A percentile compares a stretch with the other conserved stretches of the same genome.
Conservation (phyloP, 2,797 vertebrate genomes). For the Ambastaia sidthimunki region DNA sequence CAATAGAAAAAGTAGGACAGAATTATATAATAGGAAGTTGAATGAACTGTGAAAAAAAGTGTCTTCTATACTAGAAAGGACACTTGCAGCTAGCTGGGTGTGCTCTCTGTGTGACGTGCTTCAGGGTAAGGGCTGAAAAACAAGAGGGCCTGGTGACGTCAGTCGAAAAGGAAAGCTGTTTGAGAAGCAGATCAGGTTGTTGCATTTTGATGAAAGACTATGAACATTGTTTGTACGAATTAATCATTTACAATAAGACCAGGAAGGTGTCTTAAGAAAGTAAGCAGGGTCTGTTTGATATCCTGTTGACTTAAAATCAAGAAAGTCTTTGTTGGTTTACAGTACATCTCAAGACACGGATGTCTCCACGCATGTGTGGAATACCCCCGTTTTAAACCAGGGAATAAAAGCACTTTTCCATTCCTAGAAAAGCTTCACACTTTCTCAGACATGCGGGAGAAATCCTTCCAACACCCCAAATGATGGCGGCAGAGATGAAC, state of each 20-base stretch:
- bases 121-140: no score
- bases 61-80: no score
- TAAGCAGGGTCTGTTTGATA: not conserved
- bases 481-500: slow-evolving; percentile 7
- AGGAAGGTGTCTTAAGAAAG: no score
- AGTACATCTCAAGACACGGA: no score
- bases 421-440: slow-evolving; percentile 15
- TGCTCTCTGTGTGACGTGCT: no score
- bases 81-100: no score
- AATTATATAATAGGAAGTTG: not conserved
- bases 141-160: not conserved
- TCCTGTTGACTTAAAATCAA: not conserved
- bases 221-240: not conserved
- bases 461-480: not conserved
- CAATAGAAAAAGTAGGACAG: not conserved
- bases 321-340: no score
- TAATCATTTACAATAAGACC: not conserved
- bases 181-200: no score
- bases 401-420: slow-evolving; percentile 12
- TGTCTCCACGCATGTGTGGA: no score
- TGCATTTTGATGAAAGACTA: not conserved
- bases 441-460: slow-evolving; percentile 2
- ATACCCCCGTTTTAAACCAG: not conserved
- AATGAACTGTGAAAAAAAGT: no score
- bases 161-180: not conserved